Conservation (phyloP, 2,113 vertebrate species). For the Cololabis saira region DNA sequence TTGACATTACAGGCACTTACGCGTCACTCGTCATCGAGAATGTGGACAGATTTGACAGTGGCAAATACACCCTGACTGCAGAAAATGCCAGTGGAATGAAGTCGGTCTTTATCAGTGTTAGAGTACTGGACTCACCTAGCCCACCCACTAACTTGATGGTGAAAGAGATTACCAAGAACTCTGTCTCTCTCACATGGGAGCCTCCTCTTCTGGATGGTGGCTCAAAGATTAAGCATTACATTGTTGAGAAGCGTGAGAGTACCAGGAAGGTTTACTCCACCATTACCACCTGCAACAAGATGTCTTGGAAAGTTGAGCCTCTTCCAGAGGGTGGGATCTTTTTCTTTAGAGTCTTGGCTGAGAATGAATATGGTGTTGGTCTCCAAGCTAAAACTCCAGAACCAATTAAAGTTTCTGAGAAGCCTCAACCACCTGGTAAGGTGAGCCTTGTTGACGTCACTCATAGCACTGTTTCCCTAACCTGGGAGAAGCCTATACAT, state of each 20-base stretch:
- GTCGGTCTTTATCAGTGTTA: slow-evolving; percentile 95
- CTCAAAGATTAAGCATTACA: slow-evolving; percentile 96
- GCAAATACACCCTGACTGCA: slow-evolving; percentile 93
- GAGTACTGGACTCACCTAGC: slow-evolving; percentile 95
- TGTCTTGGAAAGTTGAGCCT: slow-evolving; percentile 92
- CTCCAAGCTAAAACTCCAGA: slow-evolving; percentile 90
- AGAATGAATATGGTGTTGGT: slow-evolving; percentile 96
- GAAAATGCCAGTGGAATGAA: slow-evolving; percentile 96
- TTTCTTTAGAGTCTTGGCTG: slow-evolving; percentile 94
- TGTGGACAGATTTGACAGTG: slow-evolving; percentile 94
- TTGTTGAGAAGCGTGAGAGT: slow-evolving; percentile 96
- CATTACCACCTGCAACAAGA: slow-evolving; percentile 93
- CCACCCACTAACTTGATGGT: slow-evolving; percentile 91
- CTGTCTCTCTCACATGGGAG: slow-evolving; percentile 95
- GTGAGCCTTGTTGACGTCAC: slow-evolving; percentile 94
- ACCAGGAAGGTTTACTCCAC: slow-evolving; percentile 95
- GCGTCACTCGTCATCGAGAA: slow-evolving; percentile 96
- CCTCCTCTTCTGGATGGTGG: slow-evolving; percentile 94
- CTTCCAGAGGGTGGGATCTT: slow-evolving; percentile 94
- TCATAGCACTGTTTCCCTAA: slow-evolving; percentile 88
- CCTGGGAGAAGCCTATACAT: slow-evolving; percentile 95
- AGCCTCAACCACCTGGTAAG: slow-evolving; percentile 97
- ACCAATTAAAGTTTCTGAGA: slow-evolving; percentile 94
- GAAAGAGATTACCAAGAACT: slow-evolving; percentile 94
- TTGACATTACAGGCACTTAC: slow-evolving; percentile 92